Percentiles rank a stretch among this genome's conserved stretches.
Evolutionary conservation across 2,797 vertebrate species (phyloP).

Genomic region (Sebastes steindachneri): DNA sequence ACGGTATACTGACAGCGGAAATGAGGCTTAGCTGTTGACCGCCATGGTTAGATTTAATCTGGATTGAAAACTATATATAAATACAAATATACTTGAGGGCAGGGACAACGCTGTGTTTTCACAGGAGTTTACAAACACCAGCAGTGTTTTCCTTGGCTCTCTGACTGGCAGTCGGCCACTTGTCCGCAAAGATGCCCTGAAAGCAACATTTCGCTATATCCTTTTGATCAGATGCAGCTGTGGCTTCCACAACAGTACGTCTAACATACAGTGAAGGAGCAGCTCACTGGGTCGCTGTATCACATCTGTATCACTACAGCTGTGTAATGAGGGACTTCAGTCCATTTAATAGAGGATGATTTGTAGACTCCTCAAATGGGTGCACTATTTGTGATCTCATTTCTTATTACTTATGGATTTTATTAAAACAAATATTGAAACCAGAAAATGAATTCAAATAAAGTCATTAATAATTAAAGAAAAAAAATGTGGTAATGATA

Average conservation of each 20-base stretch:
- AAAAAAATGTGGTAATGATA: too few relatives aligned
- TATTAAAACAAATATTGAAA: too few relatives aligned
- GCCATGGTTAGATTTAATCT: constrained; percentile 32
- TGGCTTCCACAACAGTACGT: constrained; percentile 36
- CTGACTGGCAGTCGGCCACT: constrained; percentile 43
- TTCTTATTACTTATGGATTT: not conserved
- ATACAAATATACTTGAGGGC: constrained; percentile 47
- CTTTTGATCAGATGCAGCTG: constrained; percentile 72
- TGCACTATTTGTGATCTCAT: not conserved
- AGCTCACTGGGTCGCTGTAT: not conserved
- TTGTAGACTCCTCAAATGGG: not conserved
- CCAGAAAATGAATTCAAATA: too few relatives aligned
- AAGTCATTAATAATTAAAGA: too few relatives aligned
- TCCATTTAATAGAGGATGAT: not conserved
- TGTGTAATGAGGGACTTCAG: not conserved
- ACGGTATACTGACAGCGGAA: constrained; percentile 5
- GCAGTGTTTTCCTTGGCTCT: constrained; percentile 46
- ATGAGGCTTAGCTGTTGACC: constrained; percentile 39
- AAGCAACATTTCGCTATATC: constrained; percentile 47
- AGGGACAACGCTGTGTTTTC: constrained; percentile 39
- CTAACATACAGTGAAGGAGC: constrained; percentile 7
- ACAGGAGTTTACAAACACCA: constrained; percentile 68
- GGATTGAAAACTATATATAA: constrained; percentile 39
- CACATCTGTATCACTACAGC: not conserved
- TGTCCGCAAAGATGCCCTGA: constrained; percentile 51